Evolutionary conservation across 1,140 invertebrate genomes (phyloP).

Genomic region (Triops cancriformis): DNA sequence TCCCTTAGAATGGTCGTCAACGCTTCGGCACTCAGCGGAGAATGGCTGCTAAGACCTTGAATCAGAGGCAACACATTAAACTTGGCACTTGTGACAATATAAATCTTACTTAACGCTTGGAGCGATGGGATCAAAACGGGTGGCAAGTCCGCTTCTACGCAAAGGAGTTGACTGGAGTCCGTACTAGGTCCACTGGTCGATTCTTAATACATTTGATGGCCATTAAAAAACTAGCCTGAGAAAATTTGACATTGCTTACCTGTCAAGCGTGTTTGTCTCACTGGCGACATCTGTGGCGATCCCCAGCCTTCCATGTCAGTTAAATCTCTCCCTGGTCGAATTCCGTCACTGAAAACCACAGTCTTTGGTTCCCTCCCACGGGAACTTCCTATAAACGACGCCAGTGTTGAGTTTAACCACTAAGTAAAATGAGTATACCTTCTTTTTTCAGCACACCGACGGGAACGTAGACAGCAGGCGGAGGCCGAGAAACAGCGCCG

Average conservation of each 20-base stretch:
- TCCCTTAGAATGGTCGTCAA: constrained; percentile 36
- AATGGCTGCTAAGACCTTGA: constrained; percentile 29
- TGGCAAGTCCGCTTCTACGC: neutral
- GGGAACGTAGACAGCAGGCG: constrained; percentile 71
- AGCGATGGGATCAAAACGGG: neutral
- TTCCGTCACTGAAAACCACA: constrained; percentile 87
- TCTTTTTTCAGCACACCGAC: constrained; percentile 71
- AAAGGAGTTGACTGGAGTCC: neutral
- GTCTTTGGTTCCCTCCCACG: constrained; percentile 54
- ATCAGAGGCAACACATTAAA: neutral
- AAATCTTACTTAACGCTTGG: neutral
- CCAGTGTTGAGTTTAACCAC: too few species aligned
- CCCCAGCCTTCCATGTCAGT: constrained; percentile 58
- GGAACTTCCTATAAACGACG: constrained; percentile 32
- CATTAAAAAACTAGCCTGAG: too few species aligned
- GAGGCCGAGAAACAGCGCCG: constrained; percentile 41
- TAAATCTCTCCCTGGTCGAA: constrained; percentile 79
- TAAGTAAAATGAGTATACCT: too few species aligned
- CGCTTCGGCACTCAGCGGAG: constrained; percentile 34
- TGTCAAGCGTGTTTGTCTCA: neutral
- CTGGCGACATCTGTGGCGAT: constrained; percentile 25
- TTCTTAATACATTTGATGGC: neutral
- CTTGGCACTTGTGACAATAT: too few species aligned
- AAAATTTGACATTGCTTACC: neutral
- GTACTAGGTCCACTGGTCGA: neutral